These are phyloP conservation scores for Diarsia rubi DNA, from an alignment of 2,888 invertebrate species.

Conservation along the genomic window DNA sequence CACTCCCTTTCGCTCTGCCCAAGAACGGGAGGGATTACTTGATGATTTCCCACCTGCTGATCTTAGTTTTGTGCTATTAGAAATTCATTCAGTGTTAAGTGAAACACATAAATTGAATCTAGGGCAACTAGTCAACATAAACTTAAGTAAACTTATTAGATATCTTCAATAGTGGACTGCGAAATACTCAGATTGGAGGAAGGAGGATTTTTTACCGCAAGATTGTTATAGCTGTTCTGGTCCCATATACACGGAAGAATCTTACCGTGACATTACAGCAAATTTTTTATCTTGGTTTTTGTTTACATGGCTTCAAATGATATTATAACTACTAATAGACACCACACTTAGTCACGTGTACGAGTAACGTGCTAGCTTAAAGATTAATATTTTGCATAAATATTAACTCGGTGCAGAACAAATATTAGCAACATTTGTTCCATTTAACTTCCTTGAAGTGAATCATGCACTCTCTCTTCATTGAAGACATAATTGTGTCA, in stretches of 20 bases:
- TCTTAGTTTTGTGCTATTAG: background rate
- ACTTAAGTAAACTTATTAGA: conserved; percentile 1
- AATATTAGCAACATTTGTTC: conserved; percentile 29
- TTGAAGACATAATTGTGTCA: conserved; percentile 34
- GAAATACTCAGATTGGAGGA: background rate
- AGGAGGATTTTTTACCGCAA: conserved; percentile 23
- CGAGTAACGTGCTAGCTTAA: conserved; percentile 46
- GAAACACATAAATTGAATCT: background rate
- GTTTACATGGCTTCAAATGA: conserved; percentile 30
- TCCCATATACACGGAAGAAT: conserved; percentile 34
- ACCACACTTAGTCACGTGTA: conserved; percentile 53
- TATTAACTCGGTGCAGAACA: conserved; percentile 23
- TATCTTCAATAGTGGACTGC: background rate
- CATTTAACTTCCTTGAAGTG: conserved; percentile 41
- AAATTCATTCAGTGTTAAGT: background rate
- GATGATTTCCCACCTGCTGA: no score
- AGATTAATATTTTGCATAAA: conserved; percentile 60
- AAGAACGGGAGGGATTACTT: no score
- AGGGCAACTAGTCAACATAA: background rate
- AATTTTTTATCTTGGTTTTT: conserved; percentile 45
- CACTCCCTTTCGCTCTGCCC: no score
- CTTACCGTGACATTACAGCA: conserved; percentile 38
- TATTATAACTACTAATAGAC: conserved; percentile 39
- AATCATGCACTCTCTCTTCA: conserved; percentile 51
- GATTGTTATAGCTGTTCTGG: conserved; percentile 15